Percentiles rank a stretch among this genome's conserved stretches.
Evolutionary conservation across 2,113 vertebrate species (phyloP).

Genomic region (Lophochroa leadbeateri): DNA sequence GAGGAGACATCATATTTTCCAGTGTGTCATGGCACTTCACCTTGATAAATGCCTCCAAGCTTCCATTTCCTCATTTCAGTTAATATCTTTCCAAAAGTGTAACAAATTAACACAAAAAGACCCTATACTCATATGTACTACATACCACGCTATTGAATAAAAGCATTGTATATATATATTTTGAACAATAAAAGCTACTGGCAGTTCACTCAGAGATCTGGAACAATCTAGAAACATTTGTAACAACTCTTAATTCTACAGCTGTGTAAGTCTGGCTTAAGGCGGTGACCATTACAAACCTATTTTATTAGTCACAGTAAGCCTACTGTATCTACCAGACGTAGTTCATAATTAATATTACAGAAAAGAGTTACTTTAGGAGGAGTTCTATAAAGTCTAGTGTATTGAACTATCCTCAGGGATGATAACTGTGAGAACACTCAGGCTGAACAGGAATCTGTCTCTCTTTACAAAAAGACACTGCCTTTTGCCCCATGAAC

Average conservation of each 20-base stretch:
- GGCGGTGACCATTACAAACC: background rate
- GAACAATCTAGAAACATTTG: background rate
- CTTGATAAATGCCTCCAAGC: background rate
- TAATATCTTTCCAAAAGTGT: background rate
- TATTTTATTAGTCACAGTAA: background rate
- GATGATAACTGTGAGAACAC: background rate
- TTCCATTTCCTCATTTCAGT: background rate
- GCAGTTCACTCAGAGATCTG: background rate
- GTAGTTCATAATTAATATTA: background rate
- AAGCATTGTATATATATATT: background rate
- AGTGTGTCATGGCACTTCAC: background rate
- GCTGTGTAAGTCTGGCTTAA: background rate
- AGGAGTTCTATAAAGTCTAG: background rate
- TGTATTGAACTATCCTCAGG: background rate
- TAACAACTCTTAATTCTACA: background rate
- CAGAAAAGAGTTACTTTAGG: background rate
- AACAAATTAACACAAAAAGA: background rate
- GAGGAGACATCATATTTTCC: background rate
- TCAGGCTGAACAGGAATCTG: background rate
- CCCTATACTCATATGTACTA: background rate
- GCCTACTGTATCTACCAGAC: background rate
- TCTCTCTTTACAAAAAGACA: background rate
- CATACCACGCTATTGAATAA: background rate
- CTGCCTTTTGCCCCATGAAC: background rate
- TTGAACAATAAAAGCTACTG: background rate